These are phyloP conservation scores for Minunthozetes semirufus DNA, from an alignment of 2,888 invertebrate genomes.

Conservation along the genomic window DNA sequence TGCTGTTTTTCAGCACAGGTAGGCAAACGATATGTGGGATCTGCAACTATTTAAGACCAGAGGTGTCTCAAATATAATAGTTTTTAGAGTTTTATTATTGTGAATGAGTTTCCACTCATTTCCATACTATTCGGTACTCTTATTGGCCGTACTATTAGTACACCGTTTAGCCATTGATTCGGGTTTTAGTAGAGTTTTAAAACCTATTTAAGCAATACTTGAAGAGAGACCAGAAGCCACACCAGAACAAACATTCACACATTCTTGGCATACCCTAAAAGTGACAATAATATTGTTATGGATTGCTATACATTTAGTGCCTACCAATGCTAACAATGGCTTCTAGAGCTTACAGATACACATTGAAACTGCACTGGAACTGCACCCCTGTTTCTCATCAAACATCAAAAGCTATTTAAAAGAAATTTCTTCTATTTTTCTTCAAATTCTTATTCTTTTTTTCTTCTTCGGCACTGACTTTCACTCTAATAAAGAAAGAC, in stretches of 20 bases:
- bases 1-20: neutral
- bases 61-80: neutral
- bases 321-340: neutral
- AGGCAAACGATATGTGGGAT: neutral
- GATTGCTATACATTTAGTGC: neutral
- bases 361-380: neutral
- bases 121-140: neutral
- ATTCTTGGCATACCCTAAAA: constrained; percentile 11
- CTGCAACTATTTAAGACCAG: neutral
- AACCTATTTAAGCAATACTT: constrained; percentile 10
- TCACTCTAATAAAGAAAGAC: neutral
- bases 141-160: neutral
- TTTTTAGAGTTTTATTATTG: constrained; percentile 24
- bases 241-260: constrained; percentile 22
- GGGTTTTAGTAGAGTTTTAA: neutral
- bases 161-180: constrained; percentile 4
- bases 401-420: constrained; percentile 15
- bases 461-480: neutral
- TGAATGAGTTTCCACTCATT: constrained; percentile 6
- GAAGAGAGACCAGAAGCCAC: constrained; percentile 8
- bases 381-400: constrained; percentile 21
- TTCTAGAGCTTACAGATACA: neutral
- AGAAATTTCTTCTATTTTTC: neutral
- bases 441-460: neutral
- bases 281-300: constrained; percentile 10